phyloP scores from a whole-genome alignment of 30 jellyfish, hydroid and myxozoan genomes.

The Cassiopea andromeda region DNA sequence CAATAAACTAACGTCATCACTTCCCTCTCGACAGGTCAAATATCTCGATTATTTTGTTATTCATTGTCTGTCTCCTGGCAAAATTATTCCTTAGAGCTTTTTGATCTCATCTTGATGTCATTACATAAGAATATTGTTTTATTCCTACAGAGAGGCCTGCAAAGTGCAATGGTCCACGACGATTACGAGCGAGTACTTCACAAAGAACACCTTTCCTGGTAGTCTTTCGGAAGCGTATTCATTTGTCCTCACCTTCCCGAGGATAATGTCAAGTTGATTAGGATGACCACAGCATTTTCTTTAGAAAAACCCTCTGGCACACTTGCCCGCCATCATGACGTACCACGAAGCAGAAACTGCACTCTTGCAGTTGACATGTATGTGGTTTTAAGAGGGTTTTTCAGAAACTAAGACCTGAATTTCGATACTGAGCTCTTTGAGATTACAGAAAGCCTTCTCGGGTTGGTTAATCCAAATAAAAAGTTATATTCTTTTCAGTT shows the following conservation, averaged over 20 bases:
- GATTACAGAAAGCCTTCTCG: neutral
- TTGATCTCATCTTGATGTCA: neutral
- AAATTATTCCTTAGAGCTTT: neutral
- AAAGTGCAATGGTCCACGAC: neutral
- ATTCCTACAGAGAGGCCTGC: neutral
- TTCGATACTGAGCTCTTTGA: neutral
- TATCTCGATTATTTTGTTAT: neutral
- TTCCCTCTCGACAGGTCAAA: neutral
- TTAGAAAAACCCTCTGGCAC: neutral
- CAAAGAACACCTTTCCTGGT: neutral
- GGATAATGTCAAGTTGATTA: neutral
- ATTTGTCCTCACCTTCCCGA: neutral
- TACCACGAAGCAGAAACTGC: neutral
- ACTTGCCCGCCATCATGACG: neutral
- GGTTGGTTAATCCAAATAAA: neutral
- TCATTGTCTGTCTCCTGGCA: conserved; percentile 6
- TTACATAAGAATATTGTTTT: neutral
- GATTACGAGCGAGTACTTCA: neutral
- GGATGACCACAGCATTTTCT: neutral
- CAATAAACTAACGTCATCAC: conserved; percentile 1
- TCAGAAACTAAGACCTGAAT: neutral
- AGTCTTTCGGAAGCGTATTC: neutral
- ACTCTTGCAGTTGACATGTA: neutral
- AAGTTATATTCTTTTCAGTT: neutral
- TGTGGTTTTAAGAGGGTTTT: neutral